A percentile compares a stretch with the other conserved stretches of the same genome.
Evolutionary conservation across 2,113 vertebrate species (phyloP).

Genomic region (Dryoscopus gambensis): DNA sequence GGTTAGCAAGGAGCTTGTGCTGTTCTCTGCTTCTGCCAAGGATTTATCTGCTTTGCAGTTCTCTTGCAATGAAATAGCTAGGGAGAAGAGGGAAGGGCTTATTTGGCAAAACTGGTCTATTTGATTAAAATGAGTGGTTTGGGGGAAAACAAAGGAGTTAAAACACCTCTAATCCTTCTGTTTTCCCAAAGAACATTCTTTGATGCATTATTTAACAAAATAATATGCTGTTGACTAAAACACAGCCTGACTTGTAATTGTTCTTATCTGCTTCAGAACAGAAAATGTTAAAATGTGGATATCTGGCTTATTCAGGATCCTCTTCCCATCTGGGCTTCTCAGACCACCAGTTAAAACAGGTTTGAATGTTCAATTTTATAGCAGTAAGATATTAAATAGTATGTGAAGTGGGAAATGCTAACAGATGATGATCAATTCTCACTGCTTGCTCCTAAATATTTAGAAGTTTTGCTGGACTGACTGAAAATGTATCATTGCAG

Average conservation of each 20-base stretch:
- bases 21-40: neutral
- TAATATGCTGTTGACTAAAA: neutral
- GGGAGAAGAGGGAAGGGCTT: neutral
- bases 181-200: neutral
- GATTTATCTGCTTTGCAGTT: neutral
- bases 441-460: neutral
- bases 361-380: neutral
- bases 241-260: neutral
- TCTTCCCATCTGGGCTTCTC: slow-evolving; percentile 79
- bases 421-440: neutral
- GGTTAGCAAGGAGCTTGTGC: neutral
- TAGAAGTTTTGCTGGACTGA: neutral
- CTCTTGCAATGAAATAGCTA: neutral
- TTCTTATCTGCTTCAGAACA: slow-evolving; percentile 67
- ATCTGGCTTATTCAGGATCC: slow-evolving; percentile 79
- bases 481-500: neutral
- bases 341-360: slow-evolving; percentile 75
- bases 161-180: neutral
- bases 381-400: neutral
- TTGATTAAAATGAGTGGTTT: neutral
- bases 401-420: neutral
- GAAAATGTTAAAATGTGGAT: slow-evolving; percentile 72
- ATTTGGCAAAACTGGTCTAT: neutral
- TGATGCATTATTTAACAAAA: neutral
- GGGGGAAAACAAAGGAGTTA: neutral